phyloP scores from a whole-genome alignment of 2,888 invertebrate genomes.

The Amiota communis region DNA sequence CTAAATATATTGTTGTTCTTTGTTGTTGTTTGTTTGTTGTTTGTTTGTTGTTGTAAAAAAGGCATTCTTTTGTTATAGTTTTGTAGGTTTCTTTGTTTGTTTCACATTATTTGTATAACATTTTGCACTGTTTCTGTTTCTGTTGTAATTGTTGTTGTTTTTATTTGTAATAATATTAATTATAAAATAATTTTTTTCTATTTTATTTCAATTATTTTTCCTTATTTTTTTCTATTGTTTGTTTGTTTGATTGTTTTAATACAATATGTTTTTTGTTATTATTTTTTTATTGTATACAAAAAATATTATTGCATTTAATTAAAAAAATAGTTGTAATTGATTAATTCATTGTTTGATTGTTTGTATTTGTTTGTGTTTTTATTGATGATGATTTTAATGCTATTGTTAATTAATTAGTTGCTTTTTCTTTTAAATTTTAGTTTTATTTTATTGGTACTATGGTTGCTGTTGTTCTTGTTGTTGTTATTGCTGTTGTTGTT shows the following conservation, averaged over 20 bases:
- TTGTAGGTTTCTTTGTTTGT: slow-evolving; percentile 34
- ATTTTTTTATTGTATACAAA: slow-evolving; percentile 13
- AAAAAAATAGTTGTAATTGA: slow-evolving; percentile 19
- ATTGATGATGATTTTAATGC: slow-evolving; percentile 19
- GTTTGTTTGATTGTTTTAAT: slow-evolving; percentile 19
- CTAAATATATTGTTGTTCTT: background rate
- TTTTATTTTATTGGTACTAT: slow-evolving; percentile 50
- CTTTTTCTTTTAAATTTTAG: slow-evolving; percentile 39
- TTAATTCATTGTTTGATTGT: slow-evolving; percentile 29
- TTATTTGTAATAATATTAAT: slow-evolving; percentile 15
- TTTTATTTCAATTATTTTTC: slow-evolving; percentile 19
- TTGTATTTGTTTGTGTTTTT: slow-evolving; percentile 23
- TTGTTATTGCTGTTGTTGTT: slow-evolving; percentile 45
- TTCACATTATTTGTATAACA: slow-evolving; percentile 24
- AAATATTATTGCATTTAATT: slow-evolving; percentile 21
- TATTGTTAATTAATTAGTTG: background rate
- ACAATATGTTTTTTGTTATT: slow-evolving; percentile 19
- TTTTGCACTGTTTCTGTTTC: slow-evolving; percentile 30
- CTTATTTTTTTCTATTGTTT: slow-evolving; percentile 29
- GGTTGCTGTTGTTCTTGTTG: slow-evolving; percentile 52
- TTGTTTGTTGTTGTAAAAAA: slow-evolving; percentile 44
- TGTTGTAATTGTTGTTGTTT: slow-evolving; percentile 21
- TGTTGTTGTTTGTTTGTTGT: slow-evolving; percentile 18
- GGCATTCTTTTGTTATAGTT: slow-evolving; percentile 31
- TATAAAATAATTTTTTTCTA: slow-evolving; percentile 21